A percentile compares a stretch with the other conserved stretches of the same genome.
These are phyloP conservation scores for Habrosyne pyritoides DNA, from an alignment of 2,888 invertebrate species.

Conservation along the genomic window DNA sequence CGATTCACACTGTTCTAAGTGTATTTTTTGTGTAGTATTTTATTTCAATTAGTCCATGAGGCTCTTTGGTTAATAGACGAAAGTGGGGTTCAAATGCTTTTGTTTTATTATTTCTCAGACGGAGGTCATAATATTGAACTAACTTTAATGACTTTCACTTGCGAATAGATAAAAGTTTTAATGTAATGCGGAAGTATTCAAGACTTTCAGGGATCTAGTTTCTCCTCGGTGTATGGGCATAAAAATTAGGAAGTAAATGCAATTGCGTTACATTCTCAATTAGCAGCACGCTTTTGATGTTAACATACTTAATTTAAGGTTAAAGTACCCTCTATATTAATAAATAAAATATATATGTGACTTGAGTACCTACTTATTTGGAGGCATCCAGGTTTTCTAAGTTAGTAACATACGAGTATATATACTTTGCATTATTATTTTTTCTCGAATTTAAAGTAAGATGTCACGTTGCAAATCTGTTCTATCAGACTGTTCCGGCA, in stretches of 20 bases:
- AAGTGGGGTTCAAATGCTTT: conserved; percentile 5
- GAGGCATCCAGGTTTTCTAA: too few relatives aligned
- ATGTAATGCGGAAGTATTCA: conserved; percentile 1
- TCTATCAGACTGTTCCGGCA: too few relatives aligned
- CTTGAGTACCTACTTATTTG: too few relatives aligned
- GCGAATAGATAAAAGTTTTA: not conserved
- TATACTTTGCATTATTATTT: too few relatives aligned
- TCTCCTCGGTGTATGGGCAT: not conserved
- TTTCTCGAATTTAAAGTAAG: too few relatives aligned
- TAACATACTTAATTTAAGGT: too few relatives aligned
- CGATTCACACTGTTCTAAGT: not conserved
- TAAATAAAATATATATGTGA: too few relatives aligned
- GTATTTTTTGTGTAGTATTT: too few relatives aligned
- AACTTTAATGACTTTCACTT: conserved; percentile 9
- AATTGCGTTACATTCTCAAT: not conserved
- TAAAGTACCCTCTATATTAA: too few relatives aligned
- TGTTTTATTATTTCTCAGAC: conserved; percentile 2
- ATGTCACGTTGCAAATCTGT: too few relatives aligned
- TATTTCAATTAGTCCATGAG: not conserved
- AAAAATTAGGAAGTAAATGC: not conserved
- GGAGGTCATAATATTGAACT: conserved; percentile 8
- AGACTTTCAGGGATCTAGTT: conserved; percentile 3
- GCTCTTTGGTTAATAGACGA: conserved; percentile 1
- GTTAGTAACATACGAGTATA: too few relatives aligned
- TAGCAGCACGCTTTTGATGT: not conserved